Evolutionary conservation across 2,888 invertebrate species (phyloP).

Genomic region (Biston betularia): DNA sequence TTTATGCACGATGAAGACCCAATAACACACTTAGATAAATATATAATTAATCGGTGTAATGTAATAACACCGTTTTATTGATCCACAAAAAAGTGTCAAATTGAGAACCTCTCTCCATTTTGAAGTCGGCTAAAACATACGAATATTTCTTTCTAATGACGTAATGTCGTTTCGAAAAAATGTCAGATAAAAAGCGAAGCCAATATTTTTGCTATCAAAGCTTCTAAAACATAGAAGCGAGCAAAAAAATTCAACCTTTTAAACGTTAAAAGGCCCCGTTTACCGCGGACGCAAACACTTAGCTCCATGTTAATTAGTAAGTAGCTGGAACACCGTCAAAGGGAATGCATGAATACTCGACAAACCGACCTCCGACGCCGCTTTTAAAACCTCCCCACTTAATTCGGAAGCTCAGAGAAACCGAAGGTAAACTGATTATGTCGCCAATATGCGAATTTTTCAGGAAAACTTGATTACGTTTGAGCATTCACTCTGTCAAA

Average conservation of each 20-base stretch:
- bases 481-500: conserved; percentile 49
- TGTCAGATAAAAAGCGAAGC: conserved; percentile 74
- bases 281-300: conserved; percentile 86
- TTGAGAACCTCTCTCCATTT: no score
- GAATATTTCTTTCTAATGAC: conserved; percentile 58
- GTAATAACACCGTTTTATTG: no score
- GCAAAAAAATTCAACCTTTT: conserved; percentile 76
- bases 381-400: conserved; percentile 83
- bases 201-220: conserved; percentile 78
- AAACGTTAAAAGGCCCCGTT: conserved; percentile 85
- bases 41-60: no score
- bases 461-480: conserved; percentile 60
- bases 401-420: conserved; percentile 77
- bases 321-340: conserved; percentile 83
- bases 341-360: conserved; percentile 86
- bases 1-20: no score
- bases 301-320: conserved; percentile 84
- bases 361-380: conserved; percentile 75
- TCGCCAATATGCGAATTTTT: conserved; percentile 79
- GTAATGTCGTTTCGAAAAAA: conserved; percentile 74
- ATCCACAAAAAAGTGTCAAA: no score
- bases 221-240: conserved; percentile 75
- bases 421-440: conserved; percentile 83
- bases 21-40: no score
- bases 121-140: conserved; percentile 21